Base-by-base conservation (phyloP, 2,797 vertebrate species). In the Falco biarmicus region DNA sequence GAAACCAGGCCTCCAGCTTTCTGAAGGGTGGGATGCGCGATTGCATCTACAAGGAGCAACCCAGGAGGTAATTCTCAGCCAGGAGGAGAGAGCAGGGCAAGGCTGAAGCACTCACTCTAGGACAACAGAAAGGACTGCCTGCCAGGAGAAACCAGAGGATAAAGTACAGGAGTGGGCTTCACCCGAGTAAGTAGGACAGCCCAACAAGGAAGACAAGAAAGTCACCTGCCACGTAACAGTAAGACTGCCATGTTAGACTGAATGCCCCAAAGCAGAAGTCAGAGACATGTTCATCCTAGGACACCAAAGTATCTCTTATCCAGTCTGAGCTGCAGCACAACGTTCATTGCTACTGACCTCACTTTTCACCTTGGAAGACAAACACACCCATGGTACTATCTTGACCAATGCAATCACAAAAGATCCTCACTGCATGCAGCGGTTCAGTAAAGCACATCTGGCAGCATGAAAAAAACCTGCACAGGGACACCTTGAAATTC, bases 301-400 rank as follows among this genome's bases (percentile, higher is more conserved):
- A 83, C 60, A 91, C 45, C 64, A 10, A 76, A 80, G 53, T 7
- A 75, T 24, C 45, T 70, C 64, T 81, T 60, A 82, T 83, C 75
- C 41, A 60, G 53, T 83, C 71, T 68, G 82, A 89, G 64, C 50
- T 87, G 91, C 64, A 93, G 71, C 53, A 81, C 89, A 80, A 39
- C 84, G 94, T 92, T 91, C 71, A 93, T 91, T 92, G 82, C 61
- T 25, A 65, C 71, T 85, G 84, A 94, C 75, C 69, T 93, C 91
- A 89, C 71, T 50, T 34, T 63, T 92, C 89, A 59, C 71, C 45
- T 64, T 66, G 84, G 60, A 93, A 34, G 60, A 94, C 21, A 14
- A 89, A 68, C 92, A 83, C 71, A 8, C 89, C 78, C 75, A 71
- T 3, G 0, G 41, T 37, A 41, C 29, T 78, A 47, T 92, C 95